Base-by-base conservation (phyloP, 2,888 invertebrate genomes). In the Leptopilina myrica region DNA sequence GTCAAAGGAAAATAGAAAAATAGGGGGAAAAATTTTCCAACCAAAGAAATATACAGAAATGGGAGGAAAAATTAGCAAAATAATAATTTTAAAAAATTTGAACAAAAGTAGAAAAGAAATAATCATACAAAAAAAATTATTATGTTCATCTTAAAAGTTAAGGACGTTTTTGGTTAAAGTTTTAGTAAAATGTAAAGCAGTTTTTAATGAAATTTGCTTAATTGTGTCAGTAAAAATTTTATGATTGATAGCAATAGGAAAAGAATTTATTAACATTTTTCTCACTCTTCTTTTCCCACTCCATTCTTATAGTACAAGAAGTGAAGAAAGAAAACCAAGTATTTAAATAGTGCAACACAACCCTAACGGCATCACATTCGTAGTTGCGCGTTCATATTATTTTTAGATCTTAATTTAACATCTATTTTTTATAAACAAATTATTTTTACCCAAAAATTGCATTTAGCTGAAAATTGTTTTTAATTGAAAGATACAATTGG, bases 321-420 rank as follows among this genome's bases (percentile, higher is more conserved):
- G 26, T 64, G 33, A 69, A 73, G 73, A 73, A 33, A 26, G 53
- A 73, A 73, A 73, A 20, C 33, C 56, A 53, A 56, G 73, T 56
- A 73, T 56, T 73, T 73, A 73, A 73, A 73, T 73, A 73, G 56
- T 53, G 56, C 33, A n/a, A n/a, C 33, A 53, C 26, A 33, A 56
- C 56, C 73, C 73, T 53, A 53, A 53, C 53, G 73, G 64, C 53
- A 53, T 56, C 73, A 73, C 53, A 73, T 56, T 33, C 14, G n/a
- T 56, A 26, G 56, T 33, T 53, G 73, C 14, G 56, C 14, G n/a
- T 56, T 49, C 33, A 26, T 56, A 33, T 73, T 33, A 56, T 73
- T 33, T 33, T 14, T 64, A 11, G 2, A 40, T 12, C 26, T 20
- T 11, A 14, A 11, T 33, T 11, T 20, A 14, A 14, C 6, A 9